phyloP scores from a whole-genome alignment of 2,888 invertebrate species.

The Dysmachus trigonus region DNA sequence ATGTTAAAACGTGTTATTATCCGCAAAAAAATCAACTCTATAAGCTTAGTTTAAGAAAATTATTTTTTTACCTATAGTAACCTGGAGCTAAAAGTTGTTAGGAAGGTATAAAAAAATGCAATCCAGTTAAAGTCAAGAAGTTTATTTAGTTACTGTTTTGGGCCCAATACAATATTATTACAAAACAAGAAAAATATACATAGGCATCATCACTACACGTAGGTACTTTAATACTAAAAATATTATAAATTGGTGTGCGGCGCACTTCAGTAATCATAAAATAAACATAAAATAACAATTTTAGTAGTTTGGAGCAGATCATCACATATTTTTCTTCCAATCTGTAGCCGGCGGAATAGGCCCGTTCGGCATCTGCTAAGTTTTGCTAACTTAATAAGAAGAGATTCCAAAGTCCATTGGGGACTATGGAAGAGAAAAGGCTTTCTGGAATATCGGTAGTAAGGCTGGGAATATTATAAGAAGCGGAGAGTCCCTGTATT shows the following conservation, averaged over 20 bases:
- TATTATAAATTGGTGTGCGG: constrained; percentile 15
- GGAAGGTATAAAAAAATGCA: background rate
- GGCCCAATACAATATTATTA: constrained; percentile 50
- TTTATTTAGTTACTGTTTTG: constrained; percentile 49
- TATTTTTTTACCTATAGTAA: no score
- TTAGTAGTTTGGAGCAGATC: constrained; percentile 38
- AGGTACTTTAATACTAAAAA: constrained; percentile 29
- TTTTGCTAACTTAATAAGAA: background rate
- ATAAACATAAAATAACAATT: constrained; percentile 45
- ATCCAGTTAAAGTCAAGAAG: background rate
- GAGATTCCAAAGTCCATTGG: background rate
- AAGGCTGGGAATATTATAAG: background rate
- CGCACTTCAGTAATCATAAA: constrained; percentile 37
- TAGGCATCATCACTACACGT: constrained; percentile 20
- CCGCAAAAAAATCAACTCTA: no score
- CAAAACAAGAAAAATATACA: constrained; percentile 45
- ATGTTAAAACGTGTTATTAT: no score
- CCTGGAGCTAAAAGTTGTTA: no score
- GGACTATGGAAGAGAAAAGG: background rate
- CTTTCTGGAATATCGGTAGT: background rate
- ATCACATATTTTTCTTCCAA: constrained; percentile 19
- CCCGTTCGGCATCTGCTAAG: background rate
- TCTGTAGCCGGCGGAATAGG: background rate
- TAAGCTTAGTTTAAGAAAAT: no score
- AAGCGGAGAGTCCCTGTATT: background rate